A percentile compares a stretch with the other conserved stretches of the same genome.
Conservation (phyloP, 2,113 vertebrate genomes). For the Dryoscopus gambensis region DNA sequence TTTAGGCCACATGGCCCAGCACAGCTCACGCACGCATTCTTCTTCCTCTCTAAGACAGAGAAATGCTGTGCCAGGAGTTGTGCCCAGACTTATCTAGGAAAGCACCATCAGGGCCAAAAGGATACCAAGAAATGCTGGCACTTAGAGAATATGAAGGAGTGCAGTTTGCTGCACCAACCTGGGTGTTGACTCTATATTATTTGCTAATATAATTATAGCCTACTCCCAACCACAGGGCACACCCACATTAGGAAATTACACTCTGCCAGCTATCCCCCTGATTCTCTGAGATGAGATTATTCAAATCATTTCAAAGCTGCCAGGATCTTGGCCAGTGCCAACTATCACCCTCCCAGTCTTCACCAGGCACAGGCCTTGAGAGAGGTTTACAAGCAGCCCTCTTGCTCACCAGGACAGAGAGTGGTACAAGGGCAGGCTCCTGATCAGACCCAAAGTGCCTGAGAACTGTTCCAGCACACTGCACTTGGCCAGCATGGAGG, state of each 20-base stretch:
- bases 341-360: not conserved
- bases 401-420: not conserved
- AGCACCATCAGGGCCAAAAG: not conserved
- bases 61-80: not conserved
- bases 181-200: not conserved
- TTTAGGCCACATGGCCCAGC: not conserved
- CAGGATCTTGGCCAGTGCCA: not conserved
- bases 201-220: not conserved
- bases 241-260: not conserved
- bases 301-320: not conserved
- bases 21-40: not conserved
- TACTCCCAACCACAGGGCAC: not conserved
- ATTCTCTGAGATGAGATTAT: not conserved
- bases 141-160: not conserved
- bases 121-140: not conserved
- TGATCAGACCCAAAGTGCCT: not conserved
- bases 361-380: not conserved
- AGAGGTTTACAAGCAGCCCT: not conserved
- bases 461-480: accelerated
- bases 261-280: not conserved
- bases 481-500: not conserved
- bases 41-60: not conserved
- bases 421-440: not conserved
- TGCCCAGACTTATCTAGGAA: not conserved
- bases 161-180: not conserved